Evolutionary conservation across 2,113 vertebrate species (phyloP), one percentile per base, ranked within the genome.

Genomic region (Rhombomys opimus): DNA sequence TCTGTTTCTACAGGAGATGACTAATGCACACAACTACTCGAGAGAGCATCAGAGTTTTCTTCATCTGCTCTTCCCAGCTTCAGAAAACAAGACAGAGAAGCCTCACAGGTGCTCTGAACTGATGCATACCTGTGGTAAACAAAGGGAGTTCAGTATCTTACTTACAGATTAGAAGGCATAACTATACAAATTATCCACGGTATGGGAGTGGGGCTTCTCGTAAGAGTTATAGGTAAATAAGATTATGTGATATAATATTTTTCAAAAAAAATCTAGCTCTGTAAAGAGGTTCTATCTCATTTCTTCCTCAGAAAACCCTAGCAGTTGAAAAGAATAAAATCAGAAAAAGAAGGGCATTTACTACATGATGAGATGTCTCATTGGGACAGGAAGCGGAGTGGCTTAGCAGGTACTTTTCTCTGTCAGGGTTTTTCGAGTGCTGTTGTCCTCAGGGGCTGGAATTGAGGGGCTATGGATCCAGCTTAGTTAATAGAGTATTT

Each of bases 71-170:
- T n/a, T 67, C 82, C 30, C 27, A n/a, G 78, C 13, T 46, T 50
- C n/a, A 41, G 46, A 10, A 13, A 15, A 18, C 0, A 13, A 38
- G 52, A 30, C 17, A 13, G 41, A 32, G 0, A 1, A 32, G 70
- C 70, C 65, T 61, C n/a, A 12, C 13, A 1, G 9, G 7, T 23
- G 1, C 18, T 27, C 76, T 10, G 32, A 67, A 13, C 35, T 41
- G 63, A 27, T 27, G 57, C 20, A 72, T 57, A 15, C 32, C 27
- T 25, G 3, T 12, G 9, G 18, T 75, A 54, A 92, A 84, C 59
- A 35, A 27, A 5, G 20, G 9, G 3, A 12, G 46, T n/a, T 32
- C 15, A 30, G 6, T 8, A 6, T 65, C 46, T 41, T 52, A 9
- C 8, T n/a, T 75, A 11, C 22, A 88, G 50, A 4, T 23, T 65